Percentiles rank a stretch among this genome's conserved stretches.
phyloP scores from a whole-genome alignment of 2,888 invertebrate species.

The Timema cristinae region DNA sequence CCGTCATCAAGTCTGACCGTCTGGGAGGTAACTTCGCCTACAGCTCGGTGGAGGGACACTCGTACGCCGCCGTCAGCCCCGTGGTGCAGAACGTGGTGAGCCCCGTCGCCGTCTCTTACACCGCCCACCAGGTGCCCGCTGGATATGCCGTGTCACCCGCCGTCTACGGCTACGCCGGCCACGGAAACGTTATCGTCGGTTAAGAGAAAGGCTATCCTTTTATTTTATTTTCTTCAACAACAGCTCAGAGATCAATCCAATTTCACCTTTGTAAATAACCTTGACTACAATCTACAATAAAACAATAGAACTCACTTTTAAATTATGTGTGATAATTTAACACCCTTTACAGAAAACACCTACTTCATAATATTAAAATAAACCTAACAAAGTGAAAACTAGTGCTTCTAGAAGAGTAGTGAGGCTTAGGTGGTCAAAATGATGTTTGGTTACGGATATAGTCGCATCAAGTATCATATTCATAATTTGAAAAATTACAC shows the following conservation, averaged over 20 bases:
- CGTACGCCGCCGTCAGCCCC: conserved; percentile 47
- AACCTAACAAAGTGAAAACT: too few species aligned
- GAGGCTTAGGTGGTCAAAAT: too few species aligned
- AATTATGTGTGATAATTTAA: too few species aligned
- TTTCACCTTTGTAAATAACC: too few species aligned
- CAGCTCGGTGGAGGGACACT: conserved; percentile 51
- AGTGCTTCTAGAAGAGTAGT: too few species aligned
- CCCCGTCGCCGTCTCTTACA: conserved; percentile 44
- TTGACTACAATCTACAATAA: too few species aligned
- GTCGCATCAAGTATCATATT: too few species aligned
- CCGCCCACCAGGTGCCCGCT: conserved; percentile 33
- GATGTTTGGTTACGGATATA: too few species aligned
- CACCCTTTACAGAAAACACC: too few species aligned
- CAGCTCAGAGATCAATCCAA: not conserved
- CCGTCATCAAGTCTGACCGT: conserved; percentile 50
- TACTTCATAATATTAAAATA: too few species aligned
- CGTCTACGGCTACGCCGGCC: not conserved
- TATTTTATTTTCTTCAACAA: not conserved
- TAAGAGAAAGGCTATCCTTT: not conserved
- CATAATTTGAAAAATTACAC: too few species aligned
- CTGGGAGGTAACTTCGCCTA: conserved; percentile 55
- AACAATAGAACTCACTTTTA: too few species aligned
- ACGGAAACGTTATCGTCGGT: not conserved
- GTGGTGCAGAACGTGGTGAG: conserved; percentile 42
- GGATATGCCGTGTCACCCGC: not conserved